Evolutionary conservation across 2,888 invertebrate genomes (phyloP).

Genomic region (Leptopterna dolabrata): DNA sequence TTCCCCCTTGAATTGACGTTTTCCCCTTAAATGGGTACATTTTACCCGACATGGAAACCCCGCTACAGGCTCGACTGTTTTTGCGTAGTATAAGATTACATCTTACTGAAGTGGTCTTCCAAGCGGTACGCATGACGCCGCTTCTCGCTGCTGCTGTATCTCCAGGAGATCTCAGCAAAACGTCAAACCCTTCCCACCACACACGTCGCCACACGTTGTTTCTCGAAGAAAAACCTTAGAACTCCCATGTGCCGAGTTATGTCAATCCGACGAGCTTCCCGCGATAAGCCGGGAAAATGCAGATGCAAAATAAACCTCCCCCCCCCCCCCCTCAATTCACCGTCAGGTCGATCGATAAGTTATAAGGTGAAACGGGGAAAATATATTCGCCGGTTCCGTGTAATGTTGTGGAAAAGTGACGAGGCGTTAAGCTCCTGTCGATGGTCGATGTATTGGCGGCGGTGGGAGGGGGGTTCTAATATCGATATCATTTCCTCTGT

Average conservation of each 20-base stretch:
- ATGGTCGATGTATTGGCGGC: not conserved
- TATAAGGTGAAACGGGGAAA: not conserved
- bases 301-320: not conserved
- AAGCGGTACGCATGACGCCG: too few relatives aligned
- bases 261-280: not conserved
- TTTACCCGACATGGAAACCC: too few relatives aligned
- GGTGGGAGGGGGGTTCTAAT: not conserved
- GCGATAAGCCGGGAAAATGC: not conserved
- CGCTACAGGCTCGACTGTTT: too few relatives aligned
- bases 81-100: too few relatives aligned
- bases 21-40: too few relatives aligned
- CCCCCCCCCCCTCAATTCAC: not conserved
- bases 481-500: not conserved
- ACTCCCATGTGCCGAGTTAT: not conserved
- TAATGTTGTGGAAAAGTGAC: constrained; percentile 8
- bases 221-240: not conserved
- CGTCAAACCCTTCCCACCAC: too few relatives aligned
- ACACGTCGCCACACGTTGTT: too few relatives aligned
- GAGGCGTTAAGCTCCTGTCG: not conserved
- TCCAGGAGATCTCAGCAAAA: too few relatives aligned
- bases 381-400: not conserved
- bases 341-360: not conserved
- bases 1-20: too few relatives aligned
- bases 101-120: too few relatives aligned
- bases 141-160: too few relatives aligned